These are phyloP conservation scores for Neuroscelio doddi DNA, from an alignment of 2,888 invertebrate genomes.

Conservation along the genomic window DNA sequence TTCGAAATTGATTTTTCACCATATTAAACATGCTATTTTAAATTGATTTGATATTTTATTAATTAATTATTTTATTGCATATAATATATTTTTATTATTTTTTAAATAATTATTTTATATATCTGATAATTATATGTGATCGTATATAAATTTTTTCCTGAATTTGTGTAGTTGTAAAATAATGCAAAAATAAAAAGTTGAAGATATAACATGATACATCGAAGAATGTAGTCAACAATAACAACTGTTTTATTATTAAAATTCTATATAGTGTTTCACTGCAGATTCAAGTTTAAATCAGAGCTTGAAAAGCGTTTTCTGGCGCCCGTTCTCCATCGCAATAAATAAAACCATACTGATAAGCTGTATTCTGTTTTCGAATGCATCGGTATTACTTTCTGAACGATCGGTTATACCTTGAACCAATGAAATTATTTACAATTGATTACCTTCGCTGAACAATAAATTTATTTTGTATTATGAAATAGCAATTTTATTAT, in stretches of 20 bases:
- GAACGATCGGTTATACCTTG: slow-evolving; percentile 14
- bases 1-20: slow-evolving; percentile 1
- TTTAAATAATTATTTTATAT: too few species aligned
- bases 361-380: slow-evolving; percentile 58
- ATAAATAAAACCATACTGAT: slow-evolving; percentile 60
- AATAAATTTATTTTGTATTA: slow-evolving; percentile 1
- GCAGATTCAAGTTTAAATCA: slow-evolving; percentile 27
- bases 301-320: slow-evolving; percentile 51
- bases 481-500: too few species aligned
- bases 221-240: slow-evolving; percentile 3
- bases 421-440: slow-evolving; percentile 32
- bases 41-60: too few species aligned
- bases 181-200: too few species aligned
- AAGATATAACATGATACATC: too few species aligned
- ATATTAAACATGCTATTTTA: neutral
- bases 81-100: too few species aligned
- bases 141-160: too few species aligned
- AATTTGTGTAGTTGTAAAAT: too few species aligned
- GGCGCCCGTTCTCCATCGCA: slow-evolving; percentile 53
- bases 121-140: too few species aligned
- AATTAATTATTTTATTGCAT: too few species aligned
- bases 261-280: slow-evolving; percentile 23
- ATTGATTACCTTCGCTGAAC: slow-evolving; percentile 34
- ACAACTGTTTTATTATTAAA: slow-evolving; percentile 37
- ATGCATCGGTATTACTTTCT: slow-evolving; percentile 57